phyloP scores from a whole-genome alignment of 2,888 invertebrate species.

The Leucoma salicis region DNA sequence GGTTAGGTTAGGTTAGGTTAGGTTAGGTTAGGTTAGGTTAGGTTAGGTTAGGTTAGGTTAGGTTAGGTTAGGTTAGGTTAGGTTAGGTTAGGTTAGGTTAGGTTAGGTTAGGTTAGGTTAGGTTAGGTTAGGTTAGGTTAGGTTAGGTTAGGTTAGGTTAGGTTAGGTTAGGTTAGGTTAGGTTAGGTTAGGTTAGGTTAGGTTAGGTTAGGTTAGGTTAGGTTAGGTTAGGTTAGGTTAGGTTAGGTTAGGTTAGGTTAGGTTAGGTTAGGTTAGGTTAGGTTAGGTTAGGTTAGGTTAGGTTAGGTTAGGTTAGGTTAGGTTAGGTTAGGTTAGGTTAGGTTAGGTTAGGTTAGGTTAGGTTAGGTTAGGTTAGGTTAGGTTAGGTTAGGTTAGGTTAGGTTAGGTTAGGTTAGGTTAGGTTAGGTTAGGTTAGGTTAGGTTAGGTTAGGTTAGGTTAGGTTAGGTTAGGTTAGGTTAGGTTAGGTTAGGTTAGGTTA shows the following conservation, averaged over 20 bases:
- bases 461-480: no score
- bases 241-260: conserved; percentile 15
- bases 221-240: conserved; percentile 21
- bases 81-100: conserved; percentile 21
- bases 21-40: conserved; percentile 16
- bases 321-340: conserved; percentile 10
- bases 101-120: conserved; percentile 24
- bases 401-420: conserved; percentile 14
- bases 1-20: conserved; percentile 5
- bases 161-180: conserved; percentile 16
- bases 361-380: conserved; percentile 9
- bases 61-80: conserved; percentile 18
- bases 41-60: conserved; percentile 12
- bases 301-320: conserved; percentile 16
- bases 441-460: conserved; percentile 16
- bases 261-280: no score
- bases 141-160: conserved; percentile 23
- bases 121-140: conserved; percentile 10
- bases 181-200: conserved; percentile 8
- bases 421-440: conserved; percentile 9
- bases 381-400: conserved; percentile 8
- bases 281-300: conserved; percentile 18
- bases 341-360: conserved; percentile 10
- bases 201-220: conserved; percentile 18
- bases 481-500: no score